Percentiles rank a stretch among this genome's conserved stretches.
Evolutionary conservation across 2,113 vertebrate species (phyloP).

Genomic region (Dasyornis broadbenti): DNA sequence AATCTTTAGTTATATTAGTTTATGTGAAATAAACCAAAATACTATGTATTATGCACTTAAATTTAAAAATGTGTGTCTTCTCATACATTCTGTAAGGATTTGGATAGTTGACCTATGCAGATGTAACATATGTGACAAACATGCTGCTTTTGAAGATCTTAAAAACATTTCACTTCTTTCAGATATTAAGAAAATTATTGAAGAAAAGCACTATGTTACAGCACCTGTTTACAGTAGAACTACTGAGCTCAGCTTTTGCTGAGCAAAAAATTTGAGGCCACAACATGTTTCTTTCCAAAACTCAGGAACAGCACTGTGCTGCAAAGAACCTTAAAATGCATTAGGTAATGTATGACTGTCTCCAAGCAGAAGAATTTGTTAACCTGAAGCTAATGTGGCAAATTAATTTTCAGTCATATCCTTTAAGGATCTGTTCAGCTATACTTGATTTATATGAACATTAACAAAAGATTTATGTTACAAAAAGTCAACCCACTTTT

Average conservation of each 20-base stretch:
- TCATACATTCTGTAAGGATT: background rate
- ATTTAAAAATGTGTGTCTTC: background rate
- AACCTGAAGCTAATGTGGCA: conserved; percentile 61
- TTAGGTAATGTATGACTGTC: conserved; percentile 56
- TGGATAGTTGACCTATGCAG: background rate
- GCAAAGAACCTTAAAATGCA: conserved; percentile 23
- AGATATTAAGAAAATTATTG: background rate
- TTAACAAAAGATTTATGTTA: conserved; percentile 65
- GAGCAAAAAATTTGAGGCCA: background rate
- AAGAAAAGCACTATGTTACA: background rate
- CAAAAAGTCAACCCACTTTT: conserved; percentile 46
- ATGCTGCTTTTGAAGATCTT: background rate
- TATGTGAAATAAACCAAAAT: background rate
- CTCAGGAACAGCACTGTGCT: background rate
- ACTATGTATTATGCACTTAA: background rate
- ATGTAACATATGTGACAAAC: background rate
- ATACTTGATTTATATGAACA: conserved; percentile 61
- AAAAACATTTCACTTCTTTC: background rate
- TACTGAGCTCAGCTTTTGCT: background rate
- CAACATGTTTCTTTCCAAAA: background rate
- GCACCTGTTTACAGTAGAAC: background rate
- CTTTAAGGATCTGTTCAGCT: conserved; percentile 51
- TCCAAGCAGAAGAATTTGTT: conserved; percentile 61
- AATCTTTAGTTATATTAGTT: background rate
- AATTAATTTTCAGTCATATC: conserved; percentile 66